Base-by-base conservation (phyloP, 2,797 vertebrate genomes). In the Nothura maculosa region DNA sequence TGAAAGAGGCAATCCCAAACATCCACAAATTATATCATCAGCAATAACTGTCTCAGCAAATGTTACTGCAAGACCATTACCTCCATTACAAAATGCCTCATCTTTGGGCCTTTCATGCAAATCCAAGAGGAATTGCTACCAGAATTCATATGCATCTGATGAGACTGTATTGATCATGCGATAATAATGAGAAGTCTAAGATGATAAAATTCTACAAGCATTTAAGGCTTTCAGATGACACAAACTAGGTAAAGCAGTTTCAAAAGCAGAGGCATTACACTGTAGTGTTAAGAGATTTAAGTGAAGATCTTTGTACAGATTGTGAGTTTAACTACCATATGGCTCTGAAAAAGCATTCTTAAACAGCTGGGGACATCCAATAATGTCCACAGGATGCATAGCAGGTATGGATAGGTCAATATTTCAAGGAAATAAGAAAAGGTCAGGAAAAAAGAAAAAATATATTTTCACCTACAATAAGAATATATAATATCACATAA, bases 51-150 rank as follows among this genome's bases (percentile, higher is more conserved):
- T 24, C 42, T 55, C 54, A 20, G 9, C 4, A 22, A 61, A 45
- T 22, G 19, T 36, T 73, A 52, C 34, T 55, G 72, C 21, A 19
- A 43, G 30, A 28, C 28, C 3, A 0, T 42, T 62, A 3, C 5
- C 27, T 34, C 9, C 5, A 0, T 42, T n/a, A 20, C 1, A 1
- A 16, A 62, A 38, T 6, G 10, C 25, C 45, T 30, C n/a, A 42
- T 16, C 63, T 28, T 28, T 17, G 17, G 22, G 55, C 24, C 10
- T 11, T 32, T 57, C 17, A 3, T 1, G 5, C 42, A 69, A 55
- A 42, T 21, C 30, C 32, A 50, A 38, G 11, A 73, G 66, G 54
- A 38, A 6, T 17, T n/a, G 63, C 32, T 57, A 36, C 36, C 30
- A 34, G 15, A 18, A 48, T 45, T 79, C 60, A 82, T 28, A 36